Evolutionary conservation across 2,113 vertebrate species (phyloP).

Genomic region (Abramis brama): DNA sequence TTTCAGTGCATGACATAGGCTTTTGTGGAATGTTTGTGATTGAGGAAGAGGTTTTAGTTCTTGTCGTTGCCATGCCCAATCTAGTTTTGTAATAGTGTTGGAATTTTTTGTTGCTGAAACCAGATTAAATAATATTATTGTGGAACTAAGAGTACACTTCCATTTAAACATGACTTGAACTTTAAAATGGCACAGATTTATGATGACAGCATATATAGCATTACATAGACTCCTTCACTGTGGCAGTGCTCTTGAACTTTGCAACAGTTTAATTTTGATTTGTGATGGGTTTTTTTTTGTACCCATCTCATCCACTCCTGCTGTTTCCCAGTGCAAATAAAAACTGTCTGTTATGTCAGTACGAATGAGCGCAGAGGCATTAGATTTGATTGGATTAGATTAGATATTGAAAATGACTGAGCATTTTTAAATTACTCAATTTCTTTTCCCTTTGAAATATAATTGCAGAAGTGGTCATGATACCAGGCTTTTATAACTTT

Average conservation of each 20-base stretch:
- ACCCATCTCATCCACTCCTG: background rate
- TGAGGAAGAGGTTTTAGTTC: background rate
- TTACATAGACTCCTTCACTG: background rate
- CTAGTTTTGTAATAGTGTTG: background rate
- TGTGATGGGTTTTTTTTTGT: background rate
- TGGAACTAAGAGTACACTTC: background rate
- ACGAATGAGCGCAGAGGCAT: background rate
- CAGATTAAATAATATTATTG: background rate
- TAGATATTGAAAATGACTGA: background rate
- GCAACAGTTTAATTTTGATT: background rate
- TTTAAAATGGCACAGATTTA: background rate
- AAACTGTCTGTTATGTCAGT: background rate
- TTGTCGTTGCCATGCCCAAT: background rate
- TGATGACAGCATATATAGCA: background rate
- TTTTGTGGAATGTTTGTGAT: background rate
- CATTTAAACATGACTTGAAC: background rate
- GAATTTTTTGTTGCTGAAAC: background rate
- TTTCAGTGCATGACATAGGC: background rate
- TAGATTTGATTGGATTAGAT: background rate
- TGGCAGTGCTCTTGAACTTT: background rate
- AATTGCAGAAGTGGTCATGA: conserved; percentile 10
- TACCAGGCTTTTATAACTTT: background rate
- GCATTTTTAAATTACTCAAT: background rate
- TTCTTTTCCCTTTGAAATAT: background rate
- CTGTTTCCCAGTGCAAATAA: background rate